Conservation (phyloP, 2,113 vertebrate species). For the Pelodiscus sinensis region DNA sequence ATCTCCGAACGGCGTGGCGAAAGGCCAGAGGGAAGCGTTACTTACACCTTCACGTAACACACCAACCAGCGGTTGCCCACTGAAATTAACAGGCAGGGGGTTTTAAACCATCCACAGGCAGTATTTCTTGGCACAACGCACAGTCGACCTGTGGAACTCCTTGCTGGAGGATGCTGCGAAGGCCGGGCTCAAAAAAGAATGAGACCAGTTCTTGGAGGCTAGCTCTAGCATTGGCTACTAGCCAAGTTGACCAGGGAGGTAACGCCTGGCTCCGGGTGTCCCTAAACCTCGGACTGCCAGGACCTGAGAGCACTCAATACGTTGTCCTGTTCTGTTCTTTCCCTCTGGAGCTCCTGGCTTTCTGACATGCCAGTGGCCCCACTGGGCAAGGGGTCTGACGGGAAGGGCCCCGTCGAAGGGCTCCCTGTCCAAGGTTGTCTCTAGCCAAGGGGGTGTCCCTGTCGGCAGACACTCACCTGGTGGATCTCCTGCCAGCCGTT, state of each 20-base stretch:
- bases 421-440: not conserved
- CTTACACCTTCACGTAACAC: not conserved
- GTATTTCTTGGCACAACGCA: not conserved
- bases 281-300: not conserved
- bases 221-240: not conserved
- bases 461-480: constrained; percentile 78
- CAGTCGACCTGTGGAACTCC: not conserved
- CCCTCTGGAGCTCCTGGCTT: no score
- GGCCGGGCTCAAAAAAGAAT: not conserved
- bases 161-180: not conserved
- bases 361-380: no score
- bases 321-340: no score
- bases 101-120: not conserved
- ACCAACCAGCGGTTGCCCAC: not conserved
- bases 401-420: no score
- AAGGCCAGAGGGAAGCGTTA: not conserved
- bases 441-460: not conserved
- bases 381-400: not conserved
- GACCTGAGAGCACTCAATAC: not conserved
- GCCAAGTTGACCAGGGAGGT: not conserved
- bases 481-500: constrained; percentile 96
- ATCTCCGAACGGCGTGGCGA: not conserved
- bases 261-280: no score
- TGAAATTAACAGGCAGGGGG: not conserved
- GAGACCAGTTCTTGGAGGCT: not conserved